phyloP scores from a whole-genome alignment of 2,888 invertebrate species.

The Drosophila lutescens region DNA sequence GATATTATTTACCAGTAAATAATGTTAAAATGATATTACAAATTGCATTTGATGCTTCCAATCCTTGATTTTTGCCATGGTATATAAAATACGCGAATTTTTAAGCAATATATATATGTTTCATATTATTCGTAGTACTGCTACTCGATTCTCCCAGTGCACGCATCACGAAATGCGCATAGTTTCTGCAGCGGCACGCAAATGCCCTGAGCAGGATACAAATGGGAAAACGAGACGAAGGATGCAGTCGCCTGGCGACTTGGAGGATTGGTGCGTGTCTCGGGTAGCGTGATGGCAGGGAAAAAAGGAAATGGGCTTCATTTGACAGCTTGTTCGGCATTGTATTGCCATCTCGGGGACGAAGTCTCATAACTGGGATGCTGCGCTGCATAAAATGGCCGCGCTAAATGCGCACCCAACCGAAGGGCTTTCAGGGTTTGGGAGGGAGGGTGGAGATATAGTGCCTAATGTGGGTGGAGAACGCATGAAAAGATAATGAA shows the following conservation, averaged over 20 bases:
- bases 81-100: too few relatives aligned
- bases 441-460: not conserved
- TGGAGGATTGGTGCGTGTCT: constrained; percentile 42
- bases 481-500: constrained; percentile 58
- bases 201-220: constrained; percentile 42
- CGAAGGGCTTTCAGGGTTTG: constrained; percentile 15
- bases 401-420: constrained; percentile 65
- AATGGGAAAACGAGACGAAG: constrained; percentile 43
- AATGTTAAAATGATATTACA: too few relatives aligned
- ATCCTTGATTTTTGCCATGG: too few relatives aligned
- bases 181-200: constrained; percentile 59
- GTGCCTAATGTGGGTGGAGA: not conserved
- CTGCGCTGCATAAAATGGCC: constrained; percentile 63
- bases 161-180: constrained; percentile 66
- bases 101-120: too few relatives aligned
- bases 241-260: constrained; percentile 37
- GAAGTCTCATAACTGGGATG: constrained; percentile 41
- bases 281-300: not conserved
- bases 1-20: too few relatives aligned
- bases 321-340: constrained; percentile 77
- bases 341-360: constrained; percentile 50
- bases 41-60: too few relatives aligned
- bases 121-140: too few relatives aligned
- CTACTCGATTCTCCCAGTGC: constrained; percentile 18
- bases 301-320: constrained; percentile 71